A percentile compares a stretch with the other conserved stretches of the same genome.
Conservation (phyloP, 2,797 vertebrate species). For the Anniella stebbinsi region DNA sequence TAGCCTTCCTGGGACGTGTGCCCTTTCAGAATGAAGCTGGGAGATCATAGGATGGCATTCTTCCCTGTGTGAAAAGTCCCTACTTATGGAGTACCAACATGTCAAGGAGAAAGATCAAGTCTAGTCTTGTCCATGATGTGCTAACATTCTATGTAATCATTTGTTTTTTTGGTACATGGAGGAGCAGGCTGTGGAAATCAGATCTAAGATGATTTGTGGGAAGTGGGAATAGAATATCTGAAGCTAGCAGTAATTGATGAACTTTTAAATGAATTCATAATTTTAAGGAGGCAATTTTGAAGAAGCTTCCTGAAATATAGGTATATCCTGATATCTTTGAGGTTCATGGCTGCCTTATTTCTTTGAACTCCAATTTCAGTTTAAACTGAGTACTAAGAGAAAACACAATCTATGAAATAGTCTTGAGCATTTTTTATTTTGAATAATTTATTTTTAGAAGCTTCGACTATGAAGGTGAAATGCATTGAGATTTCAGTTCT, state of each 20-base stretch:
- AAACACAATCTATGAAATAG: slow-evolving; percentile 23
- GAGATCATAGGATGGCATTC: no score
- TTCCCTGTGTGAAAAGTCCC: no score
- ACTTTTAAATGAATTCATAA: not conserved
- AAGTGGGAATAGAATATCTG: slow-evolving; percentile 18
- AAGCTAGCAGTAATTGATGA: not conserved
- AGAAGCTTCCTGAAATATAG: slow-evolving; percentile 11
- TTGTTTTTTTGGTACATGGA: not conserved
- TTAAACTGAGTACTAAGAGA: slow-evolving; percentile 10
- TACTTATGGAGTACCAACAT: no score
- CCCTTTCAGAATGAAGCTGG: no score
- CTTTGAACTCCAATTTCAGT: slow-evolving; percentile 16
- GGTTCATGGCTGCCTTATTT: slow-evolving; percentile 39
- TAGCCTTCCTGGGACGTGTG: no score
- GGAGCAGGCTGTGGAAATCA: not conserved
- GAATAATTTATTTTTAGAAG: slow-evolving; percentile 46
- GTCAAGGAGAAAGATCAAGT: not conserved
- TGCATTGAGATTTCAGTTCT: slow-evolving; percentile 42
- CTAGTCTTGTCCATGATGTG: not conserved
- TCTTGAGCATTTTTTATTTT: slow-evolving; percentile 26
- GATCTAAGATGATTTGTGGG: not conserved
- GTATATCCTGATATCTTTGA: not conserved
- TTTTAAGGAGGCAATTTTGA: not conserved
- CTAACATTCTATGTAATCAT: not conserved
- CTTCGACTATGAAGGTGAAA: slow-evolving; percentile 18